Evolutionary conservation across 35 echinoderm and acorn worm genomes (phyloP), one percentile per base, ranked within the genome.

Genomic region (Lytechinus variegatus): DNA sequence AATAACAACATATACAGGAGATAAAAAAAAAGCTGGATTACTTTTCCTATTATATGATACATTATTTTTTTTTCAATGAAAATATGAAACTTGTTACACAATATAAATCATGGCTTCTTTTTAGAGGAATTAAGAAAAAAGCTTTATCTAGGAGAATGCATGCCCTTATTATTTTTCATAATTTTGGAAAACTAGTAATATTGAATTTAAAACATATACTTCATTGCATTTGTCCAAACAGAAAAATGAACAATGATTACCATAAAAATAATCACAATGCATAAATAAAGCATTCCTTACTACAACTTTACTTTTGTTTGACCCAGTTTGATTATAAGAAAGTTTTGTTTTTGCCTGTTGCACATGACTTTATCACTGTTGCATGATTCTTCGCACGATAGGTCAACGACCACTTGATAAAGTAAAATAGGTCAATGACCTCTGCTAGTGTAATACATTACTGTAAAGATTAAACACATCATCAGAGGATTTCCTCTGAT

Each of bases 361-460:
- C 92, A 93, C 92, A 53, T 93, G 92, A 93, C 92, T 93, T 93
- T 93, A 57, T 53, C 92, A 55, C 92, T 93, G 92, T 93, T 93
- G 92, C 92, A 93, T 93, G 52, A 93, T 93, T 93, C 92, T 93
- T 93, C 92, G 92, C 92, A 93, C 21, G n/a, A 93, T 53, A 93
- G 92, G 92, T 93, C 92, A 93, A 27, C 52, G 88, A 93, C 28
- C 92, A 8, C 57, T 93, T 54, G 92, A 93, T 54, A 93, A 27
- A 93, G 92, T 24, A 54, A 55, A 56, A 58, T 44, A 44, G 33
- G 33, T 44, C 33, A 44, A 44, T 44, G 33, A 44, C 33, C 33
- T 44, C 33, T 44, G 2, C 33, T 44, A 44, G 33, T 44, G 33
- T 44, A 44, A 44, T 44, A 93, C 54, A 93, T 93, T 57, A 57